Conservation (phyloP, 2,888 invertebrate genomes). For the Ormyrus thymus region DNA sequence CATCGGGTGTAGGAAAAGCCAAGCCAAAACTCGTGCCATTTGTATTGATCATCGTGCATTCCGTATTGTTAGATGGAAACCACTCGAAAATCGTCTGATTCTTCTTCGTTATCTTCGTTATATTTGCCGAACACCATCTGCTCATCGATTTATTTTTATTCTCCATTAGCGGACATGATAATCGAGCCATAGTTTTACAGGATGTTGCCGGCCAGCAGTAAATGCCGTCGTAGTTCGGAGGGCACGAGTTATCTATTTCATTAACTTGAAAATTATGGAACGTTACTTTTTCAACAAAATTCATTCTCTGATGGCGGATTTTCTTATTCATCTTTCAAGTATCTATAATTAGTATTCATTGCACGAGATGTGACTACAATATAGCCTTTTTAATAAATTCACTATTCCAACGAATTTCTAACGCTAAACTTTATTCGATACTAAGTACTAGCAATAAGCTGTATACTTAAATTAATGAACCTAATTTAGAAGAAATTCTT, state of each 20-base stretch:
- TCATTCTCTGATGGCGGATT: background rate
- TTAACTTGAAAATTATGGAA: background rate
- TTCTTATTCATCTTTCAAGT: too few species aligned
- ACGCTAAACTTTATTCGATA: too few species aligned
- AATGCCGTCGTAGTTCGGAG: conserved; percentile 22
- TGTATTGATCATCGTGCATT: conserved; percentile 1
- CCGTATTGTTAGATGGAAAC: background rate
- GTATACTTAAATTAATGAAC: too few species aligned
- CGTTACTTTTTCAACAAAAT: background rate
- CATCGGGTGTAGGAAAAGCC: too few species aligned
- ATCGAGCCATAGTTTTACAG: background rate
- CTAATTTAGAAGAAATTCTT: too few species aligned
- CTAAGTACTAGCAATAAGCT: too few species aligned
- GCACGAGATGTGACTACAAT: too few species aligned
- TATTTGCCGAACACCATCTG: conserved; percentile 39
- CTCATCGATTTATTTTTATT: conserved; percentile 13
- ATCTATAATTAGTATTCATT: too few species aligned
- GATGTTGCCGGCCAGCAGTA: conserved; percentile 31
- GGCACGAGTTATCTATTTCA: background rate
- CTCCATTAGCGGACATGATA: background rate
- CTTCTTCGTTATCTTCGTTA: conserved; percentile 11
- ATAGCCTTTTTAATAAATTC: too few species aligned
- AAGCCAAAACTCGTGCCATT: too few species aligned
- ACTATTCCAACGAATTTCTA: too few species aligned
- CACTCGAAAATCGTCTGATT: conserved; percentile 27